phyloP scores from a whole-genome alignment of 1,140 invertebrate genomes.

The Megalonaias nervosa region DNA sequence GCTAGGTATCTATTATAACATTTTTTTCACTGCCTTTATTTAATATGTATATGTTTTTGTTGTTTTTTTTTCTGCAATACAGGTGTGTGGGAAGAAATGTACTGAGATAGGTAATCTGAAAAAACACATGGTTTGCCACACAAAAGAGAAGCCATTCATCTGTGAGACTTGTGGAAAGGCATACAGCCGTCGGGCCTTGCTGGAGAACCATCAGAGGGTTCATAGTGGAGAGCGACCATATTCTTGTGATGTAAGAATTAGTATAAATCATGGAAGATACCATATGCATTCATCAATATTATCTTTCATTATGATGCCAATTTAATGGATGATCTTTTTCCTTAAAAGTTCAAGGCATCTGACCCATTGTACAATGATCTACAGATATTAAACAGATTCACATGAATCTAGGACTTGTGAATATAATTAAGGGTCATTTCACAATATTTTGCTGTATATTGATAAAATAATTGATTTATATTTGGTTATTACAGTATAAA shows the following conservation, averaged over 20 bases:
- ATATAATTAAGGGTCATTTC: slow-evolving; percentile 32
- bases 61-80: neutral
- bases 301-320: neutral
- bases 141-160: slow-evolving; percentile 42
- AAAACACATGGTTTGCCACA: slow-evolving; percentile 35
- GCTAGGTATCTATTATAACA: too few species aligned
- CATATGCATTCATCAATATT: neutral
- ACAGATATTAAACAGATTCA: neutral
- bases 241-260: slow-evolving; percentile 75
- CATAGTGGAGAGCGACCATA: slow-evolving; percentile 92
- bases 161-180: slow-evolving; percentile 51
- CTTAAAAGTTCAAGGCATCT: neutral
- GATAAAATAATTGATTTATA: too few species aligned
- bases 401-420: neutral
- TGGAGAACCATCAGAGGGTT: slow-evolving; percentile 67
- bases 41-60: too few species aligned
- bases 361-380: neutral
- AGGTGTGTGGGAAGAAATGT: slow-evolving; percentile 42
- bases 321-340: neutral
- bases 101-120: slow-evolving; percentile 31
- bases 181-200: slow-evolving; percentile 34
- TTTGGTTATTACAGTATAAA: too few species aligned
- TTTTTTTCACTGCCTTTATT: too few species aligned
- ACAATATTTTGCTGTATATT: too few species aligned
- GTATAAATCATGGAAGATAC: neutral